A percentile compares a stretch with the other conserved stretches of the same genome.
Conservation (phyloP, 2,113 vertebrate species). For the Blennius ocellaris region DNA sequence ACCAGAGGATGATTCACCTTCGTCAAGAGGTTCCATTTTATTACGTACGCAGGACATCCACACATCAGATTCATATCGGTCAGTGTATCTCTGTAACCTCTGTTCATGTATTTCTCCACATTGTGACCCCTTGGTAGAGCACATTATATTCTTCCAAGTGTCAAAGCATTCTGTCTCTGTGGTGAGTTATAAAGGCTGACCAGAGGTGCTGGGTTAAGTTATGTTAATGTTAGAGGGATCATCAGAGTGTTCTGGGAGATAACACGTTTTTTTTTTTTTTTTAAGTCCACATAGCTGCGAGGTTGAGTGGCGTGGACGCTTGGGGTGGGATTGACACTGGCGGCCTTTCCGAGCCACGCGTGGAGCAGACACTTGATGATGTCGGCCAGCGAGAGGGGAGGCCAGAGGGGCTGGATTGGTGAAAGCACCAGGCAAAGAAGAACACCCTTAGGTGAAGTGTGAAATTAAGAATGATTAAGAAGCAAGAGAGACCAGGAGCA, state of each 20-base stretch:
- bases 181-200: constrained; percentile 64
- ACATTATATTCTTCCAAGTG: constrained; percentile 10
- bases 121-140: constrained; percentile 14
- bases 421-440: constrained; percentile 31
- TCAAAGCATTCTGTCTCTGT: constrained; percentile 41
- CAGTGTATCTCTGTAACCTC: background rate
- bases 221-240: constrained; percentile 69
- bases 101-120: constrained; percentile 1
- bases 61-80: background rate
- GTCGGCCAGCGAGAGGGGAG: constrained; percentile 26
- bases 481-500: constrained; percentile 54
- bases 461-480: constrained; percentile 67
- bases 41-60: background rate
- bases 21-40: background rate
- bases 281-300: constrained; percentile 62
- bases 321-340: constrained; percentile 25
- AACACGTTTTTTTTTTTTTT: constrained; percentile 26
- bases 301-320: constrained; percentile 39
- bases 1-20: background rate
- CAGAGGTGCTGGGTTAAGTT: constrained; percentile 65
- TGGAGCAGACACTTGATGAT: constrained; percentile 10
- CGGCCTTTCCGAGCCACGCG: background rate
- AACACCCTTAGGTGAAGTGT: constrained; percentile 53
- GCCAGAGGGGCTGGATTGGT: constrained; percentile 53
- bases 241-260: constrained; percentile 60